A percentile compares a stretch with the other conserved stretches of the same genome.
Evolutionary conservation across 2,797 vertebrate species (phyloP).

Genomic region (Melanotaenia nigrans): DNA sequence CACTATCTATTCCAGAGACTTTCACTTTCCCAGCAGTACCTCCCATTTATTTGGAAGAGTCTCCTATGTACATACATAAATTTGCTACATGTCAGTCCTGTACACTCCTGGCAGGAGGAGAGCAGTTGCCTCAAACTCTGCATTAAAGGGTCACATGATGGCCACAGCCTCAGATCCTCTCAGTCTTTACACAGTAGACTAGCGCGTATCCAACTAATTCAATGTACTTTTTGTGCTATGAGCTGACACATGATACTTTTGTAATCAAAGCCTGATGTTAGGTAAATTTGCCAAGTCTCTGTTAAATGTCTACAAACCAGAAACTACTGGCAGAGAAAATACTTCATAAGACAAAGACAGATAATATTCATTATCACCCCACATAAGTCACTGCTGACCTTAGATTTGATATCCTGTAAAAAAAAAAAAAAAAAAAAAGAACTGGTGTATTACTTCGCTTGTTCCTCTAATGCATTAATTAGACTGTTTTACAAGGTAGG

Average conservation of each 20-base stretch:
- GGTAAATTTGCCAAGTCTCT: constrained; percentile 44
- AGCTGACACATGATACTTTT: constrained; percentile 44
- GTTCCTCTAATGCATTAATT: constrained; percentile 30
- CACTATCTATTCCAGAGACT: constrained; percentile 59
- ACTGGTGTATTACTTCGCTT: constrained; percentile 47
- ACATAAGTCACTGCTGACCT: constrained; percentile 37
- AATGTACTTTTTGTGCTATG: constrained; percentile 40
- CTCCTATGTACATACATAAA: constrained; percentile 55
- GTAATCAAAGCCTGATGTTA: constrained; percentile 56
- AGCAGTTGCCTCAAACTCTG: constrained; percentile 35
- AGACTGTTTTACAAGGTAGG: constrained; percentile 42
- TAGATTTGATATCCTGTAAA: constrained; percentile 39
- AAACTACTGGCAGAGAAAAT: constrained; percentile 19
- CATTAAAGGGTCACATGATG: constrained; percentile 44
- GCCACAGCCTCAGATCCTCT: constrained; percentile 39
- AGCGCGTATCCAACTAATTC: constrained; percentile 34
- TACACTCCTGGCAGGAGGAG: constrained; percentile 36
- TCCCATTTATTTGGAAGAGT: constrained; percentile 60
- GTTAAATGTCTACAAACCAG: constrained; percentile 46
- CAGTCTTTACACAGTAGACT: constrained; percentile 23
- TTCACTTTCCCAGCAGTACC: constrained; percentile 56
- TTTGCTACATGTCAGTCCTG: constrained; percentile 32
- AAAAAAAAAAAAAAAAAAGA: constrained; percentile 8
- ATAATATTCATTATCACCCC: constrained; percentile 34
- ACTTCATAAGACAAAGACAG: constrained; percentile 37